Base-by-base conservation (phyloP, 1,140 invertebrate species). In the Musca domestica region DNA sequence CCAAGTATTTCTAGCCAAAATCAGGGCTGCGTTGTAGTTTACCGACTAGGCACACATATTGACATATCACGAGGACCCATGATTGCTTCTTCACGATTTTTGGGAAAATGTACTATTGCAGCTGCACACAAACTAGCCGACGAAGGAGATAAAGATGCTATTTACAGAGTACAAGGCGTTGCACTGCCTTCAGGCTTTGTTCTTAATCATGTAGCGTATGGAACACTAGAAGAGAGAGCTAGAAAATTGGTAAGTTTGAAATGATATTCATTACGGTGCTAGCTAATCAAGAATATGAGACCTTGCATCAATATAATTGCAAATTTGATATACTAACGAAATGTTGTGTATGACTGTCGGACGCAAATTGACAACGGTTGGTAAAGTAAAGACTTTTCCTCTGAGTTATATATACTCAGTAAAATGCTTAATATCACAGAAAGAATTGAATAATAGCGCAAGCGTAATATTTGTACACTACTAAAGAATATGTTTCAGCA, bases 1-100 rank as follows among this genome's bases (percentile, higher is more conserved):
- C 94, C 94, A 0, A 84, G 87, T 66, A 96, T 98, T 58, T 87
- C 89, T 12, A 83, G 85, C 4, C 82, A 85, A 48, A 76, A 77
- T 72, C 66, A 83, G 80, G 86, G 87, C 34, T 87, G 87, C 69
- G 85, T 98, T 0, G 89, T 86, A 0, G 71, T 98, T 2, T 98
- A 97, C 79, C 87, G 92, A 71, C 83, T 92, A 49, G 92, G 90
- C 0, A 87, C 92, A 67, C 92, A 96, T 76, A 88, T 98, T 52
- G 96, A 98, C 76, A 95, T 98, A 48, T 95, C 93, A 25, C 89
- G 88, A 74, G 96, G 95, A 0, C 95, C 95, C 0, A 90, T 97
- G 89, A 88, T 98, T 34, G 85, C 86, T 3, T 89, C 90, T 69
- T 92, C 93, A 0, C 81, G 82, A 41, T 88, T 92, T 66, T 81